Base-by-base conservation (phyloP, 2,797 vertebrate species). In the Cetoscarus ocellatus region DNA sequence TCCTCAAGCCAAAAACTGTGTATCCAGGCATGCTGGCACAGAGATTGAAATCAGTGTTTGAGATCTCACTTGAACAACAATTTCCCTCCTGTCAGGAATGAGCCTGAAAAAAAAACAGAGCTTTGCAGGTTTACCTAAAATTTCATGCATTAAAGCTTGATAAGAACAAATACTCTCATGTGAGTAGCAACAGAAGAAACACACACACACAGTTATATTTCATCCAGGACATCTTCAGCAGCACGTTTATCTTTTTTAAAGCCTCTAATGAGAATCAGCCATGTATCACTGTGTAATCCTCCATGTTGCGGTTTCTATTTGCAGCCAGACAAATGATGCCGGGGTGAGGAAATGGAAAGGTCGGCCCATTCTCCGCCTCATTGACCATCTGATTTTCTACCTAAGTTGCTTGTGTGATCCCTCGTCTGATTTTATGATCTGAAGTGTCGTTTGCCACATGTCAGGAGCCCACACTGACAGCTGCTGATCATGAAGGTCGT, bases 251-350 rank as follows among this genome's bases (percentile, higher is more conserved):
- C 63, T 68, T 56, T n/a, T 51, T 55, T 58, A 17, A 40, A 58
- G 59, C 47, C 67, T 1, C 0, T 73, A 84, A 86, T 79, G 60
- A 79, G 75, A 45, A 53, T 51, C 45, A 14, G 70, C 64, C 56
- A 67, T 76, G 81, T 55, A 68, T 83, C 58, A 73, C 56, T 59
- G 69, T 74, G 86, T 90, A 86, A 88, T 91, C 84, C 88, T 82
- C 85, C 69, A 52, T 79, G 71, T 45, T 8, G 8, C 60, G n/a
- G 57, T 64, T 86, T 85, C 80, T 77, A 83, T 84, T 83, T 86
- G 68, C 78, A 76, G 64, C 63, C 61, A 83, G 81, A 76, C 79
- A 80, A 80, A 91, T 66, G 80, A 85, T 63, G 51, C 53, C 39
- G 35, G 73, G 71, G 70, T 61, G n/a, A 52, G 75, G 68, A 82